Evolutionary conservation across 2,113 vertebrate genomes (phyloP), one percentile per base, ranked within the genome.

Genomic region (Prietella phreatophila): DNA sequence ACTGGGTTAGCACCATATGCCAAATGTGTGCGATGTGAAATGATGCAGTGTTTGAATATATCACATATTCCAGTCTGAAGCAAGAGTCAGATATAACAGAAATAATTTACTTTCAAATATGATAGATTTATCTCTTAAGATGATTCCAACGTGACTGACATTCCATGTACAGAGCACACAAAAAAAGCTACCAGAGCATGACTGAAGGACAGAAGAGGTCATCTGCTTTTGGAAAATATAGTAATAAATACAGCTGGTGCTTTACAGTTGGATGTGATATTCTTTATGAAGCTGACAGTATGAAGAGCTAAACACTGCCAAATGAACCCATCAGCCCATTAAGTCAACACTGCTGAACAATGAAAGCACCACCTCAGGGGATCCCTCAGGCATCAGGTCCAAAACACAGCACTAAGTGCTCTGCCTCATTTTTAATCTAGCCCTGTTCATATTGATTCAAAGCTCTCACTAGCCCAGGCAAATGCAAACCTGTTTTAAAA

Each of bases 271-370:
- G 22, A 90, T 90, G 80, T 55, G 36, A 67, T 61, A 56, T 79
- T 69, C 27, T 60, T 56, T 56, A 84, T 39, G 58, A 53, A 69
- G 27, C 25, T 78, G 81, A 76, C 58, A 73, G 15, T 86, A 22
- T 73, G 61, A 61, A 56, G 84, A 82, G 61, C 8, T 36, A 36
- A 75, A 58, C 60, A 47, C 61, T 63, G 60, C 82, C 80, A 84
- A 85, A 65, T 73, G 79, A 85, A 84, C 55, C 69, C 85, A 88
- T 90, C 89, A 81, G 84, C 86, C 88, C 67, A 75, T 47, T 47
- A 81, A 80, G 69, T 63, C 60, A 89, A 71, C 33, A 81, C 36
- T 36, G 76, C 69, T 84, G 58, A 89, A 89, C 78, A 90, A 87
- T 73, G 60, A 85, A 73, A 86, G 55, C 8, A 20, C 76, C 2